Base-by-base conservation (phyloP, 2,888 invertebrate species). In the Dicyrtomina minuta region DNA sequence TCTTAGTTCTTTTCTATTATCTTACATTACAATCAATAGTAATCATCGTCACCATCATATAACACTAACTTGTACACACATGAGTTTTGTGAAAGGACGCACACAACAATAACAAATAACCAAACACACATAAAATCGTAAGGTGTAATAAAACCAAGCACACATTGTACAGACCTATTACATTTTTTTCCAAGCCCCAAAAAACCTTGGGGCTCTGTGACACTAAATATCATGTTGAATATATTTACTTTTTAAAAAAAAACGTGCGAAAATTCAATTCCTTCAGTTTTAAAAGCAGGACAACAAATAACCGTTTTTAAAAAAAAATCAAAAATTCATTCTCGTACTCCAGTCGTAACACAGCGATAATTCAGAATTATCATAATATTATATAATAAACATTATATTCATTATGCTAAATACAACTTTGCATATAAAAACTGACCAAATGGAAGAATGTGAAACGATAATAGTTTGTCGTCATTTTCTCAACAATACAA, bases 371-470 rank as follows among this genome's bases (percentile, higher is more conserved):
- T 33, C 33, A 33, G 10, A 15, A 20, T 27, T 44, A 43, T 27
- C 8, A 20, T 61, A 15, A 55, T 4, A 20, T 39, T 51, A 26
- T 64, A 27, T 22, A 64, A 64, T 20, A 53, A 49, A 43, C 33
- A 33, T 66, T 24, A 26, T 61, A 49, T 59, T n/a, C 13, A 22
- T 58, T 41, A 46, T 53, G 43, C 26, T 53, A 39, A 26, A 24
- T 65, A n/a, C 33, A 65, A 33, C 33, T 33, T 33, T 24, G 55
- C 46, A 56, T 66, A 58, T 55, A 58, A 65, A 41, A 64, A 55
- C 43, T 39, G 51, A 65, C 65, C 55, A 65, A 33, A 39, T 65
- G 53, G 53, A 65, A 65, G 65, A 65, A 65, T 39, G 33, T 17
- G 53, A 65, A 65, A 65, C 15, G 61, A 43, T 43, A 55, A 10